Evolutionary conservation across 2,797 vertebrate genomes (phyloP).

Genomic region (Coluber constrictor): DNA sequence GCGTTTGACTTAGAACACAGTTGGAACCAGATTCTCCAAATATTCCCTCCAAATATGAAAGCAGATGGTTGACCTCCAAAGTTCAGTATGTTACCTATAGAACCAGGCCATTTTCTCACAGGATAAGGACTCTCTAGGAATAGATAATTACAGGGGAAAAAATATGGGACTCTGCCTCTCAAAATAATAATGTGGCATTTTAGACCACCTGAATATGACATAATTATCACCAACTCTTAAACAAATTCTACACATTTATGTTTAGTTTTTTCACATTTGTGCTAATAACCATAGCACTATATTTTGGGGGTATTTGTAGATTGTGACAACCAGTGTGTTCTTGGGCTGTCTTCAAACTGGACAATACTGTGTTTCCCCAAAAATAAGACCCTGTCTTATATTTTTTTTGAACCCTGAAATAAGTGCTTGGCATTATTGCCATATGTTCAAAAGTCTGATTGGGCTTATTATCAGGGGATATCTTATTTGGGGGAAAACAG

Average conservation of each 20-base stretch:
- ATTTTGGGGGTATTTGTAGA: background rate
- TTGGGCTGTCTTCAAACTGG: background rate
- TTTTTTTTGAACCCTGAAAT: too few species aligned
- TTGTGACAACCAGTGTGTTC: background rate
- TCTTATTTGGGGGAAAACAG: too few species aligned
- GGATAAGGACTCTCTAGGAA: background rate
- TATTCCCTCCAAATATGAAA: background rate
- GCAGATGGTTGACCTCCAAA: too few species aligned
- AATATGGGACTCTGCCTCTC: background rate
- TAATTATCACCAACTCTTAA: background rate
- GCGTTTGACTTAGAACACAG: background rate
- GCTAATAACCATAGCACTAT: background rate
- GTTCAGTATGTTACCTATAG: background rate
- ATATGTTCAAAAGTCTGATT: too few species aligned
- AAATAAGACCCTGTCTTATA: too few species aligned
- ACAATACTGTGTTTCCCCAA: background rate
- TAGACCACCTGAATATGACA: background rate
- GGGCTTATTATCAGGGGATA: too few species aligned
- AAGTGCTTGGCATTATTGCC: too few species aligned
- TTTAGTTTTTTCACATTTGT: background rate
- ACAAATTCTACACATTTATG: background rate
- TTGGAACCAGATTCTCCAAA: background rate
- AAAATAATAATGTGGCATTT: background rate
- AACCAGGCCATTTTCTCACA: background rate
- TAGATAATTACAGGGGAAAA: background rate